Base-by-base conservation (phyloP, 2,113 vertebrate genomes). In the Mormoops blainvillei region DNA sequence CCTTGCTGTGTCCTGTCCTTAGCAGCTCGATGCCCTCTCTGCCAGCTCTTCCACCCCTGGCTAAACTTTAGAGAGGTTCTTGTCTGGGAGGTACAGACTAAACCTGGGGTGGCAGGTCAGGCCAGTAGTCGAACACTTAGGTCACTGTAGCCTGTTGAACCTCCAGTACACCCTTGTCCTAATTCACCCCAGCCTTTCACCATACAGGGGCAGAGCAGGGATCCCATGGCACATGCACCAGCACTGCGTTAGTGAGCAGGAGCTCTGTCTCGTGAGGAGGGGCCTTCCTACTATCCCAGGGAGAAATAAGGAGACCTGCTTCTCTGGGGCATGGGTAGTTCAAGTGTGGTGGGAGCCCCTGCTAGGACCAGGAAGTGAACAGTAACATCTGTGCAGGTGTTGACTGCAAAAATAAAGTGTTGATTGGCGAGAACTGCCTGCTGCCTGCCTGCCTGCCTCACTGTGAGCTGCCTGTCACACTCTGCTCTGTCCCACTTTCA, bases 391-490 rank as follows among this genome's bases (percentile, higher is more conserved):
- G 63, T 91, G 82, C 78, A 73, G 84, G 81, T 97, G 76, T 96
- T 58, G 50, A 84, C 80, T 97, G 89, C 96, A 95, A 96, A 95
- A 98, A 98, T 97, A 98, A 97, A 98, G 91, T 94, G 80, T 95
- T 67, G 50, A 89, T 95, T 97, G 97, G 95, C 94, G 87, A 87
- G 93, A 97, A 95, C 63, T 91, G n/a, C n/a, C n/a, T n/a, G n/a
- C 94, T 93, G 81, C 92, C 61, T 94, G 93, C 82, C 65, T 95
- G 90, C 91, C 65, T 97, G 90, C 65, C 82, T 96, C 67, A 38
- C 91, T 76, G 63, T 14, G 56, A 91, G 71, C 84, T 95, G 48
- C 67, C 54, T 92, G 67, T 61, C 41, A 52, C 45, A 7, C 68
- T 80, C 45, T 9, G 45, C 76, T 63, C 56, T 61, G n/a, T 24